Conservation (phyloP, 2,797 vertebrate genomes). For the Notamacropus eugenii region DNA sequence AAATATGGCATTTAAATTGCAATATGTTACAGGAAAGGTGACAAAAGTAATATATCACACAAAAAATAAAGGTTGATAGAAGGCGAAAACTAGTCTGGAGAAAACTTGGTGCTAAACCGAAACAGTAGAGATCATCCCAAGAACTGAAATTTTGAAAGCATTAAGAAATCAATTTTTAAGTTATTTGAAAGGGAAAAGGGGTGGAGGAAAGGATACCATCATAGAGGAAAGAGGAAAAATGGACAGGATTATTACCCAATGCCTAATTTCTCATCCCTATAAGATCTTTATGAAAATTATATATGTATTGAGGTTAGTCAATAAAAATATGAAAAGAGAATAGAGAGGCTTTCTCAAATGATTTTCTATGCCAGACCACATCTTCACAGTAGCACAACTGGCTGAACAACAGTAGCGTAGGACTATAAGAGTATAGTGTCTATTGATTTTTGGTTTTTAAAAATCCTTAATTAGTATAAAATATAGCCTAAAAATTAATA, state of each 20-base stretch:
- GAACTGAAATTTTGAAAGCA: not conserved
- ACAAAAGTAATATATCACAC: not conserved
- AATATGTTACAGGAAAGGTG: not conserved
- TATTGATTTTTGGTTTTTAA: not conserved
- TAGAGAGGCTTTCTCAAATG: not conserved
- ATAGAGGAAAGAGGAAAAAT: not conserved
- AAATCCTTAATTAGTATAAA: not conserved
- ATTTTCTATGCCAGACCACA: not conserved
- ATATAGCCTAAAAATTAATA: not conserved
- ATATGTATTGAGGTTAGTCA: not conserved
- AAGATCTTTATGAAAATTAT: not conserved
- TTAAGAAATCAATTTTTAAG: not conserved
- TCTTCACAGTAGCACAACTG: not conserved
- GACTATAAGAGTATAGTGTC: not conserved
- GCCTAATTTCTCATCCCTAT: not conserved
- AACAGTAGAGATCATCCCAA: not conserved
- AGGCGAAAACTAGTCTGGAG: not conserved
- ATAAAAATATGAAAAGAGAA: not conserved
- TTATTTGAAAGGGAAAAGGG: not conserved
- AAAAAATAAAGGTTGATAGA: not conserved
- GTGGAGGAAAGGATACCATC: not conserved
- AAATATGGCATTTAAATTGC: not conserved
- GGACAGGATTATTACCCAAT: not conserved
- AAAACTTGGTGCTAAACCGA: not conserved
- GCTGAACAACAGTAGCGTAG: not conserved